Conservation (phyloP, 1,140 invertebrate species). For the Geopemphigus sp. region DNA sequence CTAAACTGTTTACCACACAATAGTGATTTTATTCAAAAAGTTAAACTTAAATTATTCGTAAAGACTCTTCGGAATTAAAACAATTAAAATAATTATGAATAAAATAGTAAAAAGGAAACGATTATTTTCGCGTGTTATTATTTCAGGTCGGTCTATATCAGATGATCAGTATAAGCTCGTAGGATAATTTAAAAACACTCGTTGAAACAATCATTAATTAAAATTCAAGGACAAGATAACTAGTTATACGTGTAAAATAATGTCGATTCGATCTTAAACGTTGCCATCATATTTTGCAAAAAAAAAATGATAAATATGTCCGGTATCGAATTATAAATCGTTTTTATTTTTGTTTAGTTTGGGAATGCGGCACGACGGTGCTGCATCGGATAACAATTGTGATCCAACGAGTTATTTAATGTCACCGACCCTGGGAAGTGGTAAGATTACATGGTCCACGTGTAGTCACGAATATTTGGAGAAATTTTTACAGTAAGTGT, state of each 20-base stretch:
- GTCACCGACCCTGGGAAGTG: constrained; percentile 67
- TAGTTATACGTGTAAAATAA: not conserved
- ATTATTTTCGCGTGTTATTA: too few species aligned
- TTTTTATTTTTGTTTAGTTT: constrained; percentile 57
- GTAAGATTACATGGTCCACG: constrained; percentile 67
- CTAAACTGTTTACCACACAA: too few species aligned
- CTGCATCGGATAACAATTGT: constrained; percentile 64
- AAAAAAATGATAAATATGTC: not conserved
- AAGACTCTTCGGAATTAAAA: too few species aligned
- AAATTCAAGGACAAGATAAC: constrained; percentile 9
- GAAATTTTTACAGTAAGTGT: constrained; percentile 61
- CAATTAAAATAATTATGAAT: too few species aligned
- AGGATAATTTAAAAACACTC: not conserved
- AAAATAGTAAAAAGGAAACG: too few species aligned
- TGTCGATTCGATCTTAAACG: not conserved
- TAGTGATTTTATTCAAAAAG: too few species aligned
- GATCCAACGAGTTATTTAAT: constrained; percentile 65
- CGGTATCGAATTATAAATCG: not conserved
- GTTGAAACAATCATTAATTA: not conserved
- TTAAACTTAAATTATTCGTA: too few species aligned
- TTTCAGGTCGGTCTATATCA: not conserved
- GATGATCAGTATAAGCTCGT: not conserved
- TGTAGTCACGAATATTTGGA: constrained; percentile 64
- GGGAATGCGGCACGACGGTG: constrained; percentile 68
- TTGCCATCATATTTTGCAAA: not conserved